A percentile compares a stretch with the other conserved stretches of the same genome.
Conservation (phyloP, 2,113 vertebrate genomes). For the Periophthalmodon schlosseri region DNA sequence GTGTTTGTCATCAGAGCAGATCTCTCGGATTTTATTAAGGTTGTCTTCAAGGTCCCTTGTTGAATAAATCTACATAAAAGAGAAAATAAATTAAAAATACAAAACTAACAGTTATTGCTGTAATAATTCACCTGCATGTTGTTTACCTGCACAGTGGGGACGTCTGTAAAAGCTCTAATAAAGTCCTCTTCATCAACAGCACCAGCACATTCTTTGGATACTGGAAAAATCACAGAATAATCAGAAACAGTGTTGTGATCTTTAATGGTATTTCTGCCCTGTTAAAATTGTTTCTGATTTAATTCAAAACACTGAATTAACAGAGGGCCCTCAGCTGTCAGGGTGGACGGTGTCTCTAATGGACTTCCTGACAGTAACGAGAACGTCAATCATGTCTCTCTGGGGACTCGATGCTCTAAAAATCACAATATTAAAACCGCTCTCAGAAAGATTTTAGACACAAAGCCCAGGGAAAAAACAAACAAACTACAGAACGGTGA, state of each 20-base stretch:
- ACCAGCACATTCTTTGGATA: conserved; percentile 88
- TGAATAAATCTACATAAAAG: conserved; percentile 87
- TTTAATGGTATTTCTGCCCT: background rate
- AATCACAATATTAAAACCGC: conserved; percentile 28
- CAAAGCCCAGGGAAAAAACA: background rate
- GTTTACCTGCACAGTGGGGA: conserved; percentile 89
- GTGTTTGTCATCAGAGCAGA: conserved; percentile 97
- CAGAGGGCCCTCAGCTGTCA: background rate
- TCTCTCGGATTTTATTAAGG: conserved; percentile 96
- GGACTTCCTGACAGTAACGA: conserved; percentile 58
- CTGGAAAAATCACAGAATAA: conserved; percentile 66
- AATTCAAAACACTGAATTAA: conserved; percentile 12
- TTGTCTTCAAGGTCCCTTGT: conserved; percentile 96
- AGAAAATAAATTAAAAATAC: background rate
- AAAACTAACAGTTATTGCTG: background rate
- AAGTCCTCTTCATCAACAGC: conserved; percentile 96
- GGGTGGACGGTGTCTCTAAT: conserved; percentile 49
- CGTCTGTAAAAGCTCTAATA: conserved; percentile 92
- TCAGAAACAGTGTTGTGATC: background rate
- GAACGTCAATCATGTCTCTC: conserved; percentile 50
- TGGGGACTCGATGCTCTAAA: conserved; percentile 27
- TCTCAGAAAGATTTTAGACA: background rate
- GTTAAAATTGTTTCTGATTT: conserved; percentile 16
- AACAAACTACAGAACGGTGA: background rate
- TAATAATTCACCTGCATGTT: background rate